phyloP scores from a whole-genome alignment of 1,140 invertebrate species.

The Bombyx mandarina region DNA sequence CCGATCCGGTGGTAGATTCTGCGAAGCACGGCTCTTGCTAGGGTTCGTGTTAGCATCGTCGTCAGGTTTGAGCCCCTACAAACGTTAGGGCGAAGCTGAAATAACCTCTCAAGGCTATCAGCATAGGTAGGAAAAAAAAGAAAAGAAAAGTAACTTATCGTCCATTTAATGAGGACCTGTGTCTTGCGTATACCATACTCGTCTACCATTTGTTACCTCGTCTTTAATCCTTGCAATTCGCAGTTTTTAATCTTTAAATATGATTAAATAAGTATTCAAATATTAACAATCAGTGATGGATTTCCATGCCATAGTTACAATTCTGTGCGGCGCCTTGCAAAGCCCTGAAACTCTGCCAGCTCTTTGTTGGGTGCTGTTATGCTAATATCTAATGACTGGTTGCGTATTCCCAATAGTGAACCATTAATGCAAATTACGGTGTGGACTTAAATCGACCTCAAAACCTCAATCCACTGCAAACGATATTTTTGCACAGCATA shows the following conservation, averaged over 20 bases:
- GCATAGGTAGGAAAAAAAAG: no score
- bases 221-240: conserved; percentile 47
- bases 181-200: conserved; percentile 33
- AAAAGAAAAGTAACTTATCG: not conserved
- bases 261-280: conserved; percentile 65
- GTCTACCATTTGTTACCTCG: conserved; percentile 32
- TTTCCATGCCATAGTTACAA: conserved; percentile 53
- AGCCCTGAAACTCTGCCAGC: conserved; percentile 44
- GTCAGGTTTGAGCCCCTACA: no score
- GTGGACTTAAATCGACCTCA: conserved; percentile 1
- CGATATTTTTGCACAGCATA: not conserved
- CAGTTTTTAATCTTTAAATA: conserved; percentile 63
- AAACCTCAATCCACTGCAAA: not conserved
- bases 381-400: conserved; percentile 50
- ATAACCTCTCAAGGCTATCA: no score
- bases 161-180: conserved; percentile 11
- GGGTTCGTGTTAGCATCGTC: no score
- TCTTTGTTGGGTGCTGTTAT: conserved; percentile 48
- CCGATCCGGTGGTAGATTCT: no score
- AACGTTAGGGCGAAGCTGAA: no score
- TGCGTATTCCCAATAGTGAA: conserved; percentile 25
- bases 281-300: conserved; percentile 51
- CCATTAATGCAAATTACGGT: conserved; percentile 7
- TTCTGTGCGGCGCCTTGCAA: conserved; percentile 41
- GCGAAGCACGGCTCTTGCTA: no score